Conservation (phyloP, 2,797 vertebrate genomes). For the Leptoclinus maculatus region DNA sequence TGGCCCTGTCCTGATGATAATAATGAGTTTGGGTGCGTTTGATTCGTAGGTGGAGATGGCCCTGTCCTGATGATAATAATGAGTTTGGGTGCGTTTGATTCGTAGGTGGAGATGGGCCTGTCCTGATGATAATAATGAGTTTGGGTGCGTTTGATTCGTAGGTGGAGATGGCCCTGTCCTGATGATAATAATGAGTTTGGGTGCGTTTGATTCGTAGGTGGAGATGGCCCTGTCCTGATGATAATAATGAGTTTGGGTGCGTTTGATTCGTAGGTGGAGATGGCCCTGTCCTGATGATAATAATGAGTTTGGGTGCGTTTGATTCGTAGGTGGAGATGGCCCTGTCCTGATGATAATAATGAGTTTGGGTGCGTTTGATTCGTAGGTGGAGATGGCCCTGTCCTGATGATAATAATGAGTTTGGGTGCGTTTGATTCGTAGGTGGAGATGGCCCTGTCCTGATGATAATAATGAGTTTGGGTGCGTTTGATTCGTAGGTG, state of each 20-base stretch:
- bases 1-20: no score
- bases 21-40: constrained; percentile 11
- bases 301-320: no score
- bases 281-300: no score
- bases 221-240: no score
- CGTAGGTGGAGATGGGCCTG: constrained; percentile 89
- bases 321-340: constrained; percentile 3
- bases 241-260: background rate
- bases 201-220: constrained; percentile 78
- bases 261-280: no score
- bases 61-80: no score
- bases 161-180: constrained; percentile 92
- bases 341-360: background rate
- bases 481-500: no score
- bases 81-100: constrained; percentile 23
- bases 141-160: constrained; percentile 55
- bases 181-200: background rate
- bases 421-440: background rate
- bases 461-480: no score
- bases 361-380: no score
- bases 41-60: constrained; percentile 87
- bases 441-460: background rate
- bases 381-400: no score
- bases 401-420: no score
- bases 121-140: no score